Conservation (phyloP, 2,113 vertebrate species). For the Tupaia chinensis region DNA sequence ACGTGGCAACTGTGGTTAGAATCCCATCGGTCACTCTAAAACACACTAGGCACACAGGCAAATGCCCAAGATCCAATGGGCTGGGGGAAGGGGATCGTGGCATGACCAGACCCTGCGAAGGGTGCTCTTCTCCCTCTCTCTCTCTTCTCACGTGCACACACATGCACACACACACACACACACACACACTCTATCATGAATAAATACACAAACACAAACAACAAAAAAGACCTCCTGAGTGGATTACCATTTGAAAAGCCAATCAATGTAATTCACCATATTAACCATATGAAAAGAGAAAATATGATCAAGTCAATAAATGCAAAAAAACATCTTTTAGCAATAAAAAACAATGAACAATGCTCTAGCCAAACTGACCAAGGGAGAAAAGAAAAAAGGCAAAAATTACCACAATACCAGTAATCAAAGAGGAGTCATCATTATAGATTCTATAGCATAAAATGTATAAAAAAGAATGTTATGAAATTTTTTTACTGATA, state of each 20-base stretch:
- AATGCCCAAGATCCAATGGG: no score
- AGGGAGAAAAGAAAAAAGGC: neutral
- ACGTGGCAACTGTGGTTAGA: no score
- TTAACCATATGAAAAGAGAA: neutral
- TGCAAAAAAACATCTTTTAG: neutral
- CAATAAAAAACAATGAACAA: neutral
- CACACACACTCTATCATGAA: no score
- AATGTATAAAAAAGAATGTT: neutral
- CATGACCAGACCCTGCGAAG: no score
- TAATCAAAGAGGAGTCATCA: neutral
- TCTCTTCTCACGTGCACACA: no score
- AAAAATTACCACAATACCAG: neutral
- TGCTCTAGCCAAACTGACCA: neutral
- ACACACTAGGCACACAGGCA: no score
- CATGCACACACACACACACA: no score
- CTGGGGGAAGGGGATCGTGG: no score
- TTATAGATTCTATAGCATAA: neutral
- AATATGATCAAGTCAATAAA: neutral
- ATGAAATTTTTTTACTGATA: neutral
- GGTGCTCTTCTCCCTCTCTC: no score
- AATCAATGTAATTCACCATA: neutral
- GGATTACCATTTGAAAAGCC: neutral
- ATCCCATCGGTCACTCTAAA: no score
- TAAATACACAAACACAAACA: no score
- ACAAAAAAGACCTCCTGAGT: neutral